phyloP scores from a whole-genome alignment of 2,888 invertebrate genomes.

The Slavum lentiscoides region DNA sequence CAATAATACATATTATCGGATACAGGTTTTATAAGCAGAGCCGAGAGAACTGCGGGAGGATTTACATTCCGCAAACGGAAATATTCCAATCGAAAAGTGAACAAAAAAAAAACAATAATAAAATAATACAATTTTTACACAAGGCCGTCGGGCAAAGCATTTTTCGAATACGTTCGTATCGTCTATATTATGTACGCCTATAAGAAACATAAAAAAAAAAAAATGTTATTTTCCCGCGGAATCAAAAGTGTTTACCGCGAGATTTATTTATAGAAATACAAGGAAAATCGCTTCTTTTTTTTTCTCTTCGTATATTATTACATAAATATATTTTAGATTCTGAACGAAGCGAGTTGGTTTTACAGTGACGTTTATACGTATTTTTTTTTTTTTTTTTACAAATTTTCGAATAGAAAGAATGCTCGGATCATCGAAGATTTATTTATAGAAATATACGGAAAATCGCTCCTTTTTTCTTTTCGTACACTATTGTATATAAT shows the following conservation, averaged over 20 bases:
- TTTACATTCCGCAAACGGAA: constrained; percentile 35
- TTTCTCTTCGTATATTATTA: no score
- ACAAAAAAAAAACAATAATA: not conserved
- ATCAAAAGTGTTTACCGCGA: not conserved
- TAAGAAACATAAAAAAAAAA: not conserved
- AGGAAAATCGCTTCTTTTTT: no score
- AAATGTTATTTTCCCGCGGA: constrained; percentile 23
- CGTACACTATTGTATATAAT: no score
- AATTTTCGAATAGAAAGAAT: no score
- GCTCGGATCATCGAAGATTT: no score
- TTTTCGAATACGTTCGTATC: constrained; percentile 20
- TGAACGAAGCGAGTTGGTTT: no score
- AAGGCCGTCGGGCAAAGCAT: not conserved
- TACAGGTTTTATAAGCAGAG: not conserved
- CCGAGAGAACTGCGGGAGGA: not conserved
- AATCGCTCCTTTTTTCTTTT: no score
- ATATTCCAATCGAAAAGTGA: not conserved
- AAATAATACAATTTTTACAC: constrained; percentile 3
- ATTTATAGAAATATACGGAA: no score
- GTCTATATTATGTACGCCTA: not conserved
- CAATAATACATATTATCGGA: constrained; percentile 14
- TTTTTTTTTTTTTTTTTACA: no score
- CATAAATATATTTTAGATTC: no score
- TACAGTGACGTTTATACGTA: no score
- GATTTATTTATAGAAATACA: no score